These are phyloP conservation scores for Myzus persicae DNA, from an alignment of 1,140 invertebrate species.

Conservation along the genomic window DNA sequence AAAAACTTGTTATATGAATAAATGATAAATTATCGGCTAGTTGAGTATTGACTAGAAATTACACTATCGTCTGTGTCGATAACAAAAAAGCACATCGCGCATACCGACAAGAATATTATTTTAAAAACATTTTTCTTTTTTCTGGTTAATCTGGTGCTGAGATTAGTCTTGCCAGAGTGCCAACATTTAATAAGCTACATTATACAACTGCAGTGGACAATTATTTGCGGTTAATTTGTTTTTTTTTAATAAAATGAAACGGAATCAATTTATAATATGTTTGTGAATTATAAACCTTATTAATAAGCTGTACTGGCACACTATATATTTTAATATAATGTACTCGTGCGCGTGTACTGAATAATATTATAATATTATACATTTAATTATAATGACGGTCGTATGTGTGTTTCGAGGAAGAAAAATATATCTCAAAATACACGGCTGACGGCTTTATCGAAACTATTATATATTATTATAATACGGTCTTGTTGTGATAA, in stretches of 20 bases:
- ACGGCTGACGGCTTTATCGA: slow-evolving; percentile 12
- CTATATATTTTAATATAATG: background rate
- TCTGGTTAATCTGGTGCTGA: background rate
- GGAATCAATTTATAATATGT: background rate
- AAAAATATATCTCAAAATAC: slow-evolving; percentile 45
- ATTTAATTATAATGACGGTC: background rate
- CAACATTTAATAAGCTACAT: no score
- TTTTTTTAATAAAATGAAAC: background rate
- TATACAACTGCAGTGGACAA: background rate
- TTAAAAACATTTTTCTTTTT: background rate
- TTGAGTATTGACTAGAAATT: background rate
- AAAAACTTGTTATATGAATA: background rate
- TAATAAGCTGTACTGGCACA: background rate
- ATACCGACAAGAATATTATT: background rate
- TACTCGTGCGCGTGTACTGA: background rate
- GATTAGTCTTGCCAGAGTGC: background rate
- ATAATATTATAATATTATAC: background rate
- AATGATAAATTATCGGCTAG: background rate
- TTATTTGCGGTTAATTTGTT: background rate
- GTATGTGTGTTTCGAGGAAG: background rate
- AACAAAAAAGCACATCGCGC: no score
- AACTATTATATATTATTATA: slow-evolving; percentile 22
- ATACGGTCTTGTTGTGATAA: slow-evolving; percentile 48
- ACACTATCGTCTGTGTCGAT: background rate
- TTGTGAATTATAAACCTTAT: background rate